Evolutionary conservation across 92 coral and sea anemone genomes (phyloP).

Genomic region (Porites rus): DNA sequence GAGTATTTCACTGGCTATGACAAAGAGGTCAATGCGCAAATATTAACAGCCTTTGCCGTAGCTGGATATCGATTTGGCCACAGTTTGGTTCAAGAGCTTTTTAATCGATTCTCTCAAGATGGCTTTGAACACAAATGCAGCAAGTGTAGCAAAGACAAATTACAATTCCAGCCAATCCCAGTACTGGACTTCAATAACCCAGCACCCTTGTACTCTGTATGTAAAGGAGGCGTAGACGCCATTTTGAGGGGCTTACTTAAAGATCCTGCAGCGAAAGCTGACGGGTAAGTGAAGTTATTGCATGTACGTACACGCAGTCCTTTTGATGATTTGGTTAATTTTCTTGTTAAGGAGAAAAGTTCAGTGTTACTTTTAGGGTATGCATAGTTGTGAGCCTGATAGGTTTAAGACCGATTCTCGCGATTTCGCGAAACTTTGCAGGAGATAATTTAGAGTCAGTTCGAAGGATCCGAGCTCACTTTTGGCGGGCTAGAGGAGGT

Average conservation of each 20-base stretch:
- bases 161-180: slow-evolving; percentile 31
- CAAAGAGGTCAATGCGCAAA: slow-evolving; percentile 34
- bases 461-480: no score
- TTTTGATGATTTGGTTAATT: no score
- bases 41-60: slow-evolving; percentile 60
- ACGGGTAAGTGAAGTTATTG: slow-evolving; percentile 38
- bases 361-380: no score
- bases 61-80: slow-evolving; percentile 82
- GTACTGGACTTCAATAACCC: slow-evolving; percentile 59
- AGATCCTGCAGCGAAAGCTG: slow-evolving; percentile 33
- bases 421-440: no score
- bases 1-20: slow-evolving; percentile 58
- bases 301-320: no score
- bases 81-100: slow-evolving; percentile 54
- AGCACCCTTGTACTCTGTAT: slow-evolving; percentile 37
- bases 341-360: no score
- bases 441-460: no score
- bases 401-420: no score
- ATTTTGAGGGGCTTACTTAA: slow-evolving; percentile 55
- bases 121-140: slow-evolving; percentile 31
- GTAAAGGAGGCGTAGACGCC: slow-evolving; percentile 55
- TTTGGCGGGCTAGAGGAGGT: no score
- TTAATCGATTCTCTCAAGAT: slow-evolving; percentile 45
- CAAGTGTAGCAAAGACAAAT: slow-evolving; percentile 22
- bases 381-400: no score